Evolutionary conservation across 2,113 vertebrate species (phyloP).

Genomic region (Hepsetus odoe): DNA sequence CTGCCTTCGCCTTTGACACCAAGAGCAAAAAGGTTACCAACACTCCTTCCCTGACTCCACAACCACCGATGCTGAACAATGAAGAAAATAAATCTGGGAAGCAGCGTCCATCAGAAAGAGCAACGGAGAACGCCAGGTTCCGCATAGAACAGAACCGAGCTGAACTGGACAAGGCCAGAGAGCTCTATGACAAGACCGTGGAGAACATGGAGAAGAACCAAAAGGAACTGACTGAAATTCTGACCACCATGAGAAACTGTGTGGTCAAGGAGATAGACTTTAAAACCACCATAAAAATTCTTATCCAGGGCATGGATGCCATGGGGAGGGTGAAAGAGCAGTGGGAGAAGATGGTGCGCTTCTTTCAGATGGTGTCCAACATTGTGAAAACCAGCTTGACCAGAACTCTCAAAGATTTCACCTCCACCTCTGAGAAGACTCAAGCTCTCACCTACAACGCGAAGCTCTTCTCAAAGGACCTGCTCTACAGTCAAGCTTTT

Average conservation of each 20-base stretch:
- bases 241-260: slow-evolving; percentile 49
- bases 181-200: slow-evolving; percentile 48
- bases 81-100: slow-evolving; percentile 8
- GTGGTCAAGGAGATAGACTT: slow-evolving; percentile 59
- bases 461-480: too few relatives aligned
- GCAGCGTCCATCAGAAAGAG: neutral
- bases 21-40: slow-evolving; percentile 41
- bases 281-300: neutral
- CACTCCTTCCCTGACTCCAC: slow-evolving; percentile 27
- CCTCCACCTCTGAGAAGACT: too few relatives aligned
- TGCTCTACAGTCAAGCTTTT: too few relatives aligned
- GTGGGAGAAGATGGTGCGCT: too few relatives aligned
- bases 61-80: slow-evolving; percentile 42
- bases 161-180: slow-evolving; percentile 43
- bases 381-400: too few relatives aligned
- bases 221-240: slow-evolving; percentile 55
- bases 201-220: slow-evolving; percentile 55
- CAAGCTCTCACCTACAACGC: too few relatives aligned
- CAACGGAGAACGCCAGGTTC: slow-evolving; percentile 31
- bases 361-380: too few relatives aligned
- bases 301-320: too few relatives aligned
- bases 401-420: too few relatives aligned
- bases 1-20: too few relatives aligned
- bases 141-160: slow-evolving; percentile 41
- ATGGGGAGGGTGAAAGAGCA: too few relatives aligned